Evolutionary conservation across 2,888 invertebrate genomes (phyloP).

Genomic region (Aethes cnicana): DNA sequence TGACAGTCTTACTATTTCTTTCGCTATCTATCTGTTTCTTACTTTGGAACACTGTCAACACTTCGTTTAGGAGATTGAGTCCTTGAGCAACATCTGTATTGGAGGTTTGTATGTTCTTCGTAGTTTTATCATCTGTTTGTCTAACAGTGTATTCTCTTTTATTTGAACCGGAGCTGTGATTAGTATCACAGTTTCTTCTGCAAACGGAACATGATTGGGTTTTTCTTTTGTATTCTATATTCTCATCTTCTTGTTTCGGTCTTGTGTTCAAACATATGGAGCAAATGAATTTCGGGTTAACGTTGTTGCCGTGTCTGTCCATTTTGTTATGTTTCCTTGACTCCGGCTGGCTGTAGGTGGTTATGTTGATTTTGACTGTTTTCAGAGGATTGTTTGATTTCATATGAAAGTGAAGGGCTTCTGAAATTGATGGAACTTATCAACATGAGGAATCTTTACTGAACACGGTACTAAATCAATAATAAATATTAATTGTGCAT

Average conservation of each 20-base stretch:
- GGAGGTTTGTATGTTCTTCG: constrained; percentile 56
- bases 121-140: constrained; percentile 31
- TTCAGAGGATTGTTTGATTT: constrained; percentile 46
- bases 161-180: constrained; percentile 27
- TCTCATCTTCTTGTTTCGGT: constrained; percentile 1
- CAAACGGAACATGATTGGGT: constrained; percentile 51
- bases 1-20: constrained; percentile 41
- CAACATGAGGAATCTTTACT: constrained; percentile 11
- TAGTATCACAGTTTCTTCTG: constrained; percentile 36
- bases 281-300: constrained; percentile 52
- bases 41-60: constrained; percentile 64
- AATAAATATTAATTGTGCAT: background rate
- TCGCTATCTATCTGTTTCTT: constrained; percentile 48
- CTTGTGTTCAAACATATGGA: constrained; percentile 58
- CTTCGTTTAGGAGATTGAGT: constrained; percentile 64
- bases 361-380: constrained; percentile 57
- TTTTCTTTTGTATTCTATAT: constrained; percentile 37
- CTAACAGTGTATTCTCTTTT: constrained; percentile 26
- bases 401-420: constrained; percentile 46
- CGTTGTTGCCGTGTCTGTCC: constrained; percentile 32
- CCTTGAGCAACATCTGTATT: constrained; percentile 52
- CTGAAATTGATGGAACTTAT: constrained; percentile 13
- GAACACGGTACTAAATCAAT: background rate
- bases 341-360: constrained; percentile 46
- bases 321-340: constrained; percentile 36